These are phyloP conservation scores for Protophormia terraenovae DNA, from an alignment of 2,888 invertebrate species.

Conservation along the genomic window DNA sequence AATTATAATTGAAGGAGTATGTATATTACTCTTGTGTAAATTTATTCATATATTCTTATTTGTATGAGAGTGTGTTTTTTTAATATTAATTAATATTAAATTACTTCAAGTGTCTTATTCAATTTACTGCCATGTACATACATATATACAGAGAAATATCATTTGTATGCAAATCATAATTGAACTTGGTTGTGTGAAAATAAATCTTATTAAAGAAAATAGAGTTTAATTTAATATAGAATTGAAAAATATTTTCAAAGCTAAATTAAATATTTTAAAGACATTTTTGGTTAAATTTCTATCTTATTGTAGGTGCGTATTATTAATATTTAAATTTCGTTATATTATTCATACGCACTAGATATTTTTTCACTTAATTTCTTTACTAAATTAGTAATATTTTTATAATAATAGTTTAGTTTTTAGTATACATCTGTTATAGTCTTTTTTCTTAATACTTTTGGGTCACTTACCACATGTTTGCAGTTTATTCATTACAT, in stretches of 20 bases:
- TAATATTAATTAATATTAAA: constrained; percentile 63
- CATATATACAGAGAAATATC: neutral
- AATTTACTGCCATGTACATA: constrained; percentile 17
- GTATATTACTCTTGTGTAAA: neutral
- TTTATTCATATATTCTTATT: neutral
- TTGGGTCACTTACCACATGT: constrained; percentile 17
- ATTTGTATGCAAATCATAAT: constrained; percentile 12
- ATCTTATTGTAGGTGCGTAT: neutral
- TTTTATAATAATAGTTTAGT: neutral
- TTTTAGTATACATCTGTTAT: neutral
- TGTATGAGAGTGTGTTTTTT: neutral
- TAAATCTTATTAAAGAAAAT: neutral
- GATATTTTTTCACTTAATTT: neutral
- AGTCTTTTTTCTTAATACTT: neutral
- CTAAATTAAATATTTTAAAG: too few species aligned
- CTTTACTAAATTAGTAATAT: neutral
- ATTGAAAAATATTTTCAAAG: neutral
- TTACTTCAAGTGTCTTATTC: constrained; percentile 62
- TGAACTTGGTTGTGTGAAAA: neutral
- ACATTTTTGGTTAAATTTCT: too few species aligned
- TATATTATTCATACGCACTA: constrained; percentile 4
- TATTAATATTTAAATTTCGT: neutral
- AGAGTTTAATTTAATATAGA: neutral
- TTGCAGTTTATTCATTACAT: neutral
- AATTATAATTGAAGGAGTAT: neutral